Percentiles rank a stretch among this genome's conserved stretches.
Conservation (phyloP, 2,797 vertebrate genomes). For the Gorsachius magnificus region DNA sequence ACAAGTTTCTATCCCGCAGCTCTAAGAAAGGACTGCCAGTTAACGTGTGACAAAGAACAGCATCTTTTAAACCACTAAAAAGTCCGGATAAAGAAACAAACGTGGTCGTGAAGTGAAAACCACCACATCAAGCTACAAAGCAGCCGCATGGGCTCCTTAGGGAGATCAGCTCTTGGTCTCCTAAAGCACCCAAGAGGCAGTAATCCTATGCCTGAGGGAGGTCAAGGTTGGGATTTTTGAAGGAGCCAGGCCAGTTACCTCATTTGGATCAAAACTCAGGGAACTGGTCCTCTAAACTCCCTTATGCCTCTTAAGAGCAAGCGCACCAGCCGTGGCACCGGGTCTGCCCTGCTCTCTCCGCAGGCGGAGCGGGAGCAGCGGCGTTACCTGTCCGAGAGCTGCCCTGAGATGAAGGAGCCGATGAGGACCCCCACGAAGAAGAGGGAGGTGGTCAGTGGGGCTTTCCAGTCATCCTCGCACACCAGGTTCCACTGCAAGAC, state of each 20-base stretch:
- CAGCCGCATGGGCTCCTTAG: not conserved
- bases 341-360: not conserved
- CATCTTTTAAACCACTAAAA: not conserved
- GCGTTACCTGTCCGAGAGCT: slow-evolving; percentile 91
- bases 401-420: slow-evolving; percentile 89
- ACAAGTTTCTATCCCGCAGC: not conserved
- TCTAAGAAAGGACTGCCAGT: not conserved
- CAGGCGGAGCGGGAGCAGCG: rapidly evolving
- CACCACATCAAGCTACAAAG: not conserved
- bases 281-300: not conserved
- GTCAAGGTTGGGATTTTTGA: not conserved
- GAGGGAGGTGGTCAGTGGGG: slow-evolving; percentile 86
- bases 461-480: slow-evolving; percentile 89
- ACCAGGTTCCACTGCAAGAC: slow-evolving; percentile 90
- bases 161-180: not conserved
- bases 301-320: not conserved
- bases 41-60: not conserved
- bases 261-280: not conserved
- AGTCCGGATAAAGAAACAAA: not conserved
- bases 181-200: not conserved
- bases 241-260: not conserved
- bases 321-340: rapidly evolving
- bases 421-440: slow-evolving; percentile 87
- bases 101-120: not conserved
- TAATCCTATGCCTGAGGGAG: not conserved